phyloP scores from a whole-genome alignment of 2,113 vertebrate genomes.

The Phoxinus phoxinus region DNA sequence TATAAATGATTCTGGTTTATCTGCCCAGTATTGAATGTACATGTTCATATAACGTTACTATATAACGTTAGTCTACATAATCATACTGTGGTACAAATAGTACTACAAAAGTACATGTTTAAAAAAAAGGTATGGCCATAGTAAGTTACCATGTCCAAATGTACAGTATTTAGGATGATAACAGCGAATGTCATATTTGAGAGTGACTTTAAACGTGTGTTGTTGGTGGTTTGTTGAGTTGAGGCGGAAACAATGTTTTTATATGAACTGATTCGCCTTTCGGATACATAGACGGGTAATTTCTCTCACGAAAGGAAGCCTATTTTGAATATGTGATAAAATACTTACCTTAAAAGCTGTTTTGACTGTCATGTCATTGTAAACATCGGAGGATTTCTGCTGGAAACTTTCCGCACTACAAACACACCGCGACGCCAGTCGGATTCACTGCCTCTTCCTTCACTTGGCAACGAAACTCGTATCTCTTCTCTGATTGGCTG shows the following conservation, averaged over 20 bases:
- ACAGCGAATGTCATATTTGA: neutral
- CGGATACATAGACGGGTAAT: neutral
- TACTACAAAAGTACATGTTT: neutral
- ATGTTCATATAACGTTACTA: neutral
- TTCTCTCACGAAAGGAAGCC: neutral
- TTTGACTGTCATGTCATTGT: neutral
- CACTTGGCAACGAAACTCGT: neutral
- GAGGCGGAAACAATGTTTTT: neutral
- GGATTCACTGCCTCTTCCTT: conserved; percentile 3
- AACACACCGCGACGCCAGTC: neutral
- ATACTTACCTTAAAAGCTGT: neutral
- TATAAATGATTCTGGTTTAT: neutral
- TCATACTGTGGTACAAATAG: neutral
- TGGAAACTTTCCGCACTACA: neutral
- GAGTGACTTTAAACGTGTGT: neutral
- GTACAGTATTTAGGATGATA: neutral
- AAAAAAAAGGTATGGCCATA: neutral
- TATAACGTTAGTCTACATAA: too few species aligned
- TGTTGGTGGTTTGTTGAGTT: neutral
- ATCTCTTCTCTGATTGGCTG: conserved; percentile 38
- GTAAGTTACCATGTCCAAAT: neutral
- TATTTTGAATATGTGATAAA: neutral
- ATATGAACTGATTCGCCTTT: neutral
- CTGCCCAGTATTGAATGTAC: neutral
- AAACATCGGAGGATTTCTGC: neutral